phyloP scores from a whole-genome alignment of 2,797 vertebrate species.

The Pempheris klunzingeri region DNA sequence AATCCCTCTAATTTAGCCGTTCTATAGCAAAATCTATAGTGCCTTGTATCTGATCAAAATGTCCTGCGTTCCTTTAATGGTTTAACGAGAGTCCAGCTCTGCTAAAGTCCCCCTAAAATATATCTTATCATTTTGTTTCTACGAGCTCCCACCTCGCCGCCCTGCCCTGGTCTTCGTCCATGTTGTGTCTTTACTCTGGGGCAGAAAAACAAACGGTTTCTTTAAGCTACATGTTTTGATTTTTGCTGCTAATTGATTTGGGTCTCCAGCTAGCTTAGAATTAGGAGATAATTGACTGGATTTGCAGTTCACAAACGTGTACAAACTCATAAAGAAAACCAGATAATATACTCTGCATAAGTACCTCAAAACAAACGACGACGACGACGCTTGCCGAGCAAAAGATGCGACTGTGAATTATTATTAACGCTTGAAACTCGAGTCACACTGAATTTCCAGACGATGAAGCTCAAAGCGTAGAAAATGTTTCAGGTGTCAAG shows the following conservation, averaged over 20 bases:
- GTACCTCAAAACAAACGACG: background rate
- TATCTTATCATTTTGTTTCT: background rate
- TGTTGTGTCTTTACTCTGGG: background rate
- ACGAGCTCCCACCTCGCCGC: background rate
- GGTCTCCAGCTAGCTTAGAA: background rate
- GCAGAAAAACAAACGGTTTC: background rate
- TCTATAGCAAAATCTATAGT: slow-evolving; percentile 87
- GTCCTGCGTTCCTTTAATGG: slow-evolving; percentile 76
- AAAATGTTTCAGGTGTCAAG: background rate
- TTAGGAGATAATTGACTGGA: background rate
- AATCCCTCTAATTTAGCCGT: slow-evolving; percentile 62
- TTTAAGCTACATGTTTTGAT: slow-evolving; percentile 23
- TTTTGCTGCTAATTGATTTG: slow-evolving; percentile 47
- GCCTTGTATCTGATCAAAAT: slow-evolving; percentile 84
- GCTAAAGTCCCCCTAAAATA: slow-evolving; percentile 50
- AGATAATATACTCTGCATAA: background rate
- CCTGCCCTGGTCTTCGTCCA: slow-evolving; percentile 2
- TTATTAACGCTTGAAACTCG: background rate
- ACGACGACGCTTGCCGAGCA: background rate
- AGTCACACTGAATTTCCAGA: background rate
- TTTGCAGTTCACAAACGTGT: background rate
- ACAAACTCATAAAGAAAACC: background rate
- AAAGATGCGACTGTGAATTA: background rate
- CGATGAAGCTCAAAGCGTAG: background rate
- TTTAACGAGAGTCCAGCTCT: slow-evolving; percentile 52